Conservation (phyloP, 2,113 vertebrate species). For the Halcyon malimbica region DNA sequence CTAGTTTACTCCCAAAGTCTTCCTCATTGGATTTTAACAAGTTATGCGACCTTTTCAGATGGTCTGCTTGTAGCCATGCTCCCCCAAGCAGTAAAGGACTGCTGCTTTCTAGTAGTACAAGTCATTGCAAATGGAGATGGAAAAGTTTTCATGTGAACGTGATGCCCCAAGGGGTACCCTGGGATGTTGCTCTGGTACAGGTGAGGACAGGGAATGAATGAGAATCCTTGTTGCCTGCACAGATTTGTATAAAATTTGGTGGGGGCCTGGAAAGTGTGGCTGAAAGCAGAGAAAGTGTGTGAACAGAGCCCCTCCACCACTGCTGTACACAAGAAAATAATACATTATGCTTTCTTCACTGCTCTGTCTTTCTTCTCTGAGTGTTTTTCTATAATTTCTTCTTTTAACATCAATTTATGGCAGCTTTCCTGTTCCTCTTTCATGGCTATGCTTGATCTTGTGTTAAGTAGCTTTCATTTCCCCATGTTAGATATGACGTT, state of each 20-base stretch:
- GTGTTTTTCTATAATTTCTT: neutral
- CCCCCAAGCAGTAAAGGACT: neutral
- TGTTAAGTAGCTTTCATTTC: neutral
- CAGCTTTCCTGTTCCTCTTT: neutral
- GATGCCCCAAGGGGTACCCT: neutral
- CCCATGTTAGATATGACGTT: neutral
- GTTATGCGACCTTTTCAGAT: neutral
- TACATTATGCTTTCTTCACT: neutral
- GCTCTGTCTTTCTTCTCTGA: neutral
- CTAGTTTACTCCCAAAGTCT: neutral
- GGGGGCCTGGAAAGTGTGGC: neutral
- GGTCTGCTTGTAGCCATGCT: neutral
- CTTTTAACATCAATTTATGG: neutral
- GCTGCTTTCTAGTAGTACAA: neutral
- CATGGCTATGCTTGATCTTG: neutral
- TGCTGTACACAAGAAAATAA: neutral
- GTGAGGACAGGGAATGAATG: neutral
- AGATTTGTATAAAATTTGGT: rapidly evolving
- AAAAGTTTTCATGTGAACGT: neutral
- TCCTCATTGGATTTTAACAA: neutral
- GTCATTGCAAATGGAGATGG: neutral
- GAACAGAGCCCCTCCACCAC: too few species aligned
- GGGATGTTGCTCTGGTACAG: neutral
- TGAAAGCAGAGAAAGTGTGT: neutral
- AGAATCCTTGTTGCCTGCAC: neutral